phyloP scores from a whole-genome alignment of 2,113 vertebrate species.

The Ancistrus triradiatus region DNA sequence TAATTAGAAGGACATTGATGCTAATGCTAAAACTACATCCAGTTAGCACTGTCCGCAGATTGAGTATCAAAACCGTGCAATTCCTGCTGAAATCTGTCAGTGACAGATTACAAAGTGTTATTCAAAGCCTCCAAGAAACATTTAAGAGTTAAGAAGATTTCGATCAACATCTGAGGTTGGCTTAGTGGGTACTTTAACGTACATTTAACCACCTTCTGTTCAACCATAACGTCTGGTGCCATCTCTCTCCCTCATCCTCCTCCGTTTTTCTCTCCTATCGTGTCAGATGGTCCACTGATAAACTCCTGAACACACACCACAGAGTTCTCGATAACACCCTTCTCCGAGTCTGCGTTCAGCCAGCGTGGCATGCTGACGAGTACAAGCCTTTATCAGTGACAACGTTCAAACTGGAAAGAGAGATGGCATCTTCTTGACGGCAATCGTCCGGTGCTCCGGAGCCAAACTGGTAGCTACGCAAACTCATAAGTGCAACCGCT shows the following conservation, averaged over 20 bases:
- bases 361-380: conserved; percentile 52
- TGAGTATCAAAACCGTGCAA: background rate
- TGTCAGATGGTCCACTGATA: conserved; percentile 37
- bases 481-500: background rate
- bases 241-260: conserved; percentile 13
- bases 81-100: conserved; percentile 1
- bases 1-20: too few species aligned
- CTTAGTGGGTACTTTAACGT: conserved; percentile 10
- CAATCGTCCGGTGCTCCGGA: conserved; percentile 47
- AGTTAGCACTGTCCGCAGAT: too few species aligned
- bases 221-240: conserved; percentile 15
- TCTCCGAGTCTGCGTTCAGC: conserved; percentile 20
- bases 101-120: background rate
- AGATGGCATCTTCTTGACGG: conserved; percentile 59
- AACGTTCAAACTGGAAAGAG: conserved; percentile 54
- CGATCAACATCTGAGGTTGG: background rate
- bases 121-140: conserved; percentile 9
- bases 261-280: conserved; percentile 13
- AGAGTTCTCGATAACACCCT: conserved; percentile 32
- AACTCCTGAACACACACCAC: conserved; percentile 28
- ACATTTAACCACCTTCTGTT: conserved; percentile 18
- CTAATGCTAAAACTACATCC: too few species aligned
- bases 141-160: background rate
- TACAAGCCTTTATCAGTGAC: conserved; percentile 60
- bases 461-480: conserved; percentile 26